Conservation (phyloP, 1,140 invertebrate species). For the Atta cephalotes region DNA sequence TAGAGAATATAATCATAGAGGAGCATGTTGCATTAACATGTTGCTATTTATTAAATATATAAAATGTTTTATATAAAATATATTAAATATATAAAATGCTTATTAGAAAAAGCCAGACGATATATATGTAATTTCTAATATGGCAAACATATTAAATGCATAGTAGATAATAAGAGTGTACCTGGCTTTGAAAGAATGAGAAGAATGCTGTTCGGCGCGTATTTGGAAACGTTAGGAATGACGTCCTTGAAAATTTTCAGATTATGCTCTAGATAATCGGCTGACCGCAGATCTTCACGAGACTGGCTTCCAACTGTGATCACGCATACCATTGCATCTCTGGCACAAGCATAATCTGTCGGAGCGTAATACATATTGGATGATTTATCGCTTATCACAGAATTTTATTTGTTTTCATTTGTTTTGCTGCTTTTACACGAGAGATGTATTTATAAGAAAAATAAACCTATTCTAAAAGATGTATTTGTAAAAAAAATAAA, state of each 20-base stretch:
- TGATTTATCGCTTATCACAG: conserved; percentile 39
- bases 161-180: conserved; percentile 67
- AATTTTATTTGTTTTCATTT: conserved; percentile 32
- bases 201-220: conserved; percentile 88
- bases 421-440: not conserved
- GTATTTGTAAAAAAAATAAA: not conserved
- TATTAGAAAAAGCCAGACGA: not conserved
- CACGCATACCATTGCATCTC: conserved; percentile 87
- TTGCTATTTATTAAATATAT: not conserved
- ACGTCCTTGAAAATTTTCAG: conserved; percentile 87
- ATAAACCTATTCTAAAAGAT: conserved; percentile 2
- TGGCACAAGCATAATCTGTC: conserved; percentile 87
- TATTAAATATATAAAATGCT: not conserved
- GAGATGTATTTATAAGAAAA: not conserved
- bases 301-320: conserved; percentile 88
- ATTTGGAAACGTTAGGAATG: conserved; percentile 87
- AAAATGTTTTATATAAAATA: no score
- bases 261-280: conserved; percentile 87
- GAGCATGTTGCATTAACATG: not conserved
- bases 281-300: conserved; percentile 85
- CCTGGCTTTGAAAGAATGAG: conserved; percentile 88
- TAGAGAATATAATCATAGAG: not conserved
- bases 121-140: not conserved
- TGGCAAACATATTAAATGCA: conserved; percentile 13
- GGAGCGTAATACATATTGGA: conserved; percentile 43